A percentile compares a stretch with the other conserved stretches of the same genome.
Conservation (phyloP, 2,113 vertebrate genomes). For the Podarcis cretensis region DNA sequence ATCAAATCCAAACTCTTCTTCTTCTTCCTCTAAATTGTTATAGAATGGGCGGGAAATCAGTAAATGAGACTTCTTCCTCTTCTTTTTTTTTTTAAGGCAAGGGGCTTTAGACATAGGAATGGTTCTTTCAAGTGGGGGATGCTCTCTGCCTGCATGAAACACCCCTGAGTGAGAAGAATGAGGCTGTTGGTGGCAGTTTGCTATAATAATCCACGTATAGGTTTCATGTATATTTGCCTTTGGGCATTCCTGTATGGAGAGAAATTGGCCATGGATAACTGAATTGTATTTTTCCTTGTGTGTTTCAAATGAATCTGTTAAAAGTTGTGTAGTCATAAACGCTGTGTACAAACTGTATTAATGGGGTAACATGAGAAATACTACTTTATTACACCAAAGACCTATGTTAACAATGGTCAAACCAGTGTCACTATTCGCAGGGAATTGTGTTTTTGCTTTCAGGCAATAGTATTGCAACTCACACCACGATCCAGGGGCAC, state of each 20-base stretch:
- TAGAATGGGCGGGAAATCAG: background rate
- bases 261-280: background rate
- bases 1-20: too few species aligned
- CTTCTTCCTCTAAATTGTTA: too few species aligned
- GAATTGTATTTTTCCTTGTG: background rate
- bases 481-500: conserved; percentile 31
- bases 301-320: background rate
- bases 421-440: conserved; percentile 37
- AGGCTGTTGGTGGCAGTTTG: background rate
- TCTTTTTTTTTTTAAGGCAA: background rate
- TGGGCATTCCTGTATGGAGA: background rate
- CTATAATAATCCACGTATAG: background rate
- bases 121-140: background rate
- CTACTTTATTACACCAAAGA: background rate
- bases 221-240: background rate
- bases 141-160: background rate
- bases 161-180: background rate
- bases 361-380: background rate
- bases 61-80: background rate
- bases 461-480: conserved; percentile 28
- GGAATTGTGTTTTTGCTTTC: conserved; percentile 38
- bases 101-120: background rate
- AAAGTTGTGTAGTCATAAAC: background rate
- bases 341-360: background rate
- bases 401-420: conserved; percentile 36